A percentile compares a stretch with the other conserved stretches of the same genome.
phyloP scores from a whole-genome alignment of 2,888 invertebrate species.

The Petrophora chlorosata region DNA sequence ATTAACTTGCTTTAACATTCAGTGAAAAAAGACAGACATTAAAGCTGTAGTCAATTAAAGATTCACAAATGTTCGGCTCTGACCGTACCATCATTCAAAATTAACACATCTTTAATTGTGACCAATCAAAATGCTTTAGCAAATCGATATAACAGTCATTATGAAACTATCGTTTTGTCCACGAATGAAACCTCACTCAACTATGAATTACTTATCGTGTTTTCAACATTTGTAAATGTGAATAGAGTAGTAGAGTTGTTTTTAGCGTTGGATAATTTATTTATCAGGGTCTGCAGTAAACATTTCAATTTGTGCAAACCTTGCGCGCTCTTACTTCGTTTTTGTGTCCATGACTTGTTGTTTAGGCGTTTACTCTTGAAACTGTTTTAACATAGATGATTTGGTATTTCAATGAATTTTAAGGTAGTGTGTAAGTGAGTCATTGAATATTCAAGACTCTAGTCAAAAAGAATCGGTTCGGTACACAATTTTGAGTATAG shows the following conservation, averaged over 20 bases:
- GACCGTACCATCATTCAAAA: neutral
- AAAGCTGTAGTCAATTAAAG: no score
- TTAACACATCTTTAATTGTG: neutral
- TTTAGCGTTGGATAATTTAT: slow-evolving; percentile 16
- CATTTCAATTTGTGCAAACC: neutral
- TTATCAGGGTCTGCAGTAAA: slow-evolving; percentile 12
- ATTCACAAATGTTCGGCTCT: no score
- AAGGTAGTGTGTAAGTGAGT: no score
- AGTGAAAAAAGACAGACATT: no score
- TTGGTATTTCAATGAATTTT: no score
- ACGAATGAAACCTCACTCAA: slow-evolving; percentile 13
- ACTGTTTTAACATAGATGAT: no score
- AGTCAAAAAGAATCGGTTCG: no score
- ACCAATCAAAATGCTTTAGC: slow-evolving; percentile 37
- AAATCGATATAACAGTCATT: slow-evolving; percentile 34
- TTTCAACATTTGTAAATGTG: slow-evolving; percentile 12
- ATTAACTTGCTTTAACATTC: no score
- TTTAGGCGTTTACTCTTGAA: neutral
- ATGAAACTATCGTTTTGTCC: slow-evolving; percentile 19
- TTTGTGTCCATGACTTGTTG: neutral
- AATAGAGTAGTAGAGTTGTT: slow-evolving; percentile 9
- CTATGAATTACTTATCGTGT: slow-evolving; percentile 25
- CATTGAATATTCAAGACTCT: no score
- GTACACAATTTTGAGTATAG: no score
- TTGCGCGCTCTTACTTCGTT: neutral